Evolutionary conservation across 2,113 vertebrate genomes (phyloP).

Genomic region (Hystrix brachyura): DNA sequence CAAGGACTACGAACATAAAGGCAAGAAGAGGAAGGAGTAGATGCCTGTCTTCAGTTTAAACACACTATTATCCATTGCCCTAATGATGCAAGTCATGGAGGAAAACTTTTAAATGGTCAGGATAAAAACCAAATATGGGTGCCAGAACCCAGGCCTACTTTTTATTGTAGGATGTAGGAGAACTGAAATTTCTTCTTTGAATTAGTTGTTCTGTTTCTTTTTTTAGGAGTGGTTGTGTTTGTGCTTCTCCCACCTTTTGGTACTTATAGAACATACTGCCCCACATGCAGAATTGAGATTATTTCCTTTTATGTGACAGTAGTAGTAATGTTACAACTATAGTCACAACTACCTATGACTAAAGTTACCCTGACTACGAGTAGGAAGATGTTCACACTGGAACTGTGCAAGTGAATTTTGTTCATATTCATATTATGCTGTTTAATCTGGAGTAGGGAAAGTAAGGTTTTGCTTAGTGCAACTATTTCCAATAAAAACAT

Average conservation of each 20-base stretch:
- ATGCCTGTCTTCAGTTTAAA: conserved; percentile 15
- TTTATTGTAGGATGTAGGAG: conserved; percentile 68
- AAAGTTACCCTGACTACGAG: conserved; percentile 65
- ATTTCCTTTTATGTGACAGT: conserved; percentile 73
- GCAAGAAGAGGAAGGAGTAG: conserved; percentile 98
- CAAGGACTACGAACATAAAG: conserved; percentile 97
- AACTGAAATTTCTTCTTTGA: conserved; percentile 64
- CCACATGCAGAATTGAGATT: conserved; percentile 78
- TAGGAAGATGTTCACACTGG: conserved; percentile 46
- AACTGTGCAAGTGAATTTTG: conserved; percentile 64
- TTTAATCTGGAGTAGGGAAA: conserved; percentile 74
- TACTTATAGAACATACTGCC: conserved; percentile 68
- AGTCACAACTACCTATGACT: conserved; percentile 69
- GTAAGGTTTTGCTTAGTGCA: conserved; percentile 81
- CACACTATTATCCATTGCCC: conserved; percentile 72
- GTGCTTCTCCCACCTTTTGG: conserved; percentile 71
- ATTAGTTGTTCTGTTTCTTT: conserved; percentile 65
- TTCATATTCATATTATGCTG: conserved; percentile 52
- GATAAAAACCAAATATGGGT: conserved; percentile 67
- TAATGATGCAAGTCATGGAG: conserved; percentile 71
- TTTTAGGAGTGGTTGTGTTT: conserved; percentile 73
- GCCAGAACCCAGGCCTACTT: conserved; percentile 71
- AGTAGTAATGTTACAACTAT: conserved; percentile 50
- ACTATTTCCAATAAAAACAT: conserved; percentile 85
- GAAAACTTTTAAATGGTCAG: conserved; percentile 57